phyloP scores from a whole-genome alignment of 1,140 invertebrate genomes.

The Samia ricini region DNA sequence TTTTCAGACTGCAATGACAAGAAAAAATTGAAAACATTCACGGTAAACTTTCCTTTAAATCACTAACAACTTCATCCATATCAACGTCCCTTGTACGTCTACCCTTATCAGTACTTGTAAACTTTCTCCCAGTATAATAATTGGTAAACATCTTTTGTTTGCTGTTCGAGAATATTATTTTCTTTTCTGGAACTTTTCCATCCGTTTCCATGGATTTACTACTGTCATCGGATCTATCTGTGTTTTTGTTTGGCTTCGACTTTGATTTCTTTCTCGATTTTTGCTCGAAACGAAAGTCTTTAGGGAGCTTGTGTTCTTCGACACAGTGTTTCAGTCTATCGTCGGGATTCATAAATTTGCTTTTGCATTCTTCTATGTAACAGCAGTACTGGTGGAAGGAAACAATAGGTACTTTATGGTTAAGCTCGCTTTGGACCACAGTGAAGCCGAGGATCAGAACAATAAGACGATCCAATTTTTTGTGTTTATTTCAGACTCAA shows the following conservation, averaged over 20 bases:
- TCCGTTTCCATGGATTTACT: constrained; percentile 46
- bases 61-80: constrained; percentile 51
- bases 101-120: constrained; percentile 37
- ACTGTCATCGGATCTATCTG: background rate
- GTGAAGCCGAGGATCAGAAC: too few species aligned
- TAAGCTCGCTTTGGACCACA: too few species aligned
- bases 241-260: constrained; percentile 7
- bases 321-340: constrained; percentile 81
- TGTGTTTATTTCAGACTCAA: too few species aligned
- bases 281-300: constrained; percentile 80
- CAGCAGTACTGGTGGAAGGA: constrained; percentile 80
- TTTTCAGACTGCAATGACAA: too few species aligned
- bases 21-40: constrained; percentile 26
- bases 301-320: constrained; percentile 80
- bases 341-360: constrained; percentile 76
- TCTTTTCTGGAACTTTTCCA: constrained; percentile 23
- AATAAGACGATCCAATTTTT: too few species aligned
- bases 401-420: constrained; percentile 19
- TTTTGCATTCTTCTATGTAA: constrained; percentile 81
- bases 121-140: constrained; percentile 54
- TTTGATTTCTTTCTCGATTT: constrained; percentile 34
- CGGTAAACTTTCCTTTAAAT: constrained; percentile 62
- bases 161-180: constrained; percentile 51
- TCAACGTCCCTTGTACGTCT: constrained; percentile 31
- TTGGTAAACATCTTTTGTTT: constrained; percentile 54